Conservation (phyloP, 2,888 invertebrate genomes). For the Coenonympha arcania region DNA sequence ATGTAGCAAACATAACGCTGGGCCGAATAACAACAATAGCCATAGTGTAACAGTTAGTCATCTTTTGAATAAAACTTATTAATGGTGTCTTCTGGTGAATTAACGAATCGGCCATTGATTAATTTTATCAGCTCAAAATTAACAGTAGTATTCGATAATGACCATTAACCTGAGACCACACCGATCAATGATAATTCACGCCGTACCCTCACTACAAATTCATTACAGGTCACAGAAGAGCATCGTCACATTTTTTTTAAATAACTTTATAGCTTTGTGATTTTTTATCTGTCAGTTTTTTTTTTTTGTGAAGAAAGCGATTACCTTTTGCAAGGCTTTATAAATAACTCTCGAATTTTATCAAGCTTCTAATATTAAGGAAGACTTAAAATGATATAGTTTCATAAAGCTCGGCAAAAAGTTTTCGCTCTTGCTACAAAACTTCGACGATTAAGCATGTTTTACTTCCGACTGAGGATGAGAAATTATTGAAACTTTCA, state of each 20-base stretch:
- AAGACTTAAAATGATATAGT: not conserved
- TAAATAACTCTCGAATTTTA: not conserved
- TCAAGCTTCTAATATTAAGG: not conserved
- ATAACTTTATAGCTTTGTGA: conserved; percentile 9
- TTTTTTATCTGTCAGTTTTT: too few species aligned
- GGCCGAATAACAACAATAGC: conserved; percentile 57
- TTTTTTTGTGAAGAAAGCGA: not conserved
- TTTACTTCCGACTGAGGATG: conserved; percentile 35
- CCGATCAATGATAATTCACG: conserved; percentile 40
- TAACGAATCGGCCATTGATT: conserved; percentile 57
- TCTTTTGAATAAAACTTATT: conserved; percentile 42
- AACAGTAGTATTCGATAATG: conserved; percentile 66
- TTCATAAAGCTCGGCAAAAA: not conserved
- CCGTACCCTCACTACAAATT: conserved; percentile 54
- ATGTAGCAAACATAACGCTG: conserved; percentile 41
- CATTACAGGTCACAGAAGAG: conserved; percentile 61
- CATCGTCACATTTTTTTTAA: conserved; percentile 39
- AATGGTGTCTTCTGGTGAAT: conserved; percentile 65
- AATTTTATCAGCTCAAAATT: conserved; percentile 60
- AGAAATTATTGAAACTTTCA: conserved; percentile 42
- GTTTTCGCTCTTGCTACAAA: conserved; percentile 3
- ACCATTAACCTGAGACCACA: conserved; percentile 73
- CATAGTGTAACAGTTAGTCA: conserved; percentile 41
- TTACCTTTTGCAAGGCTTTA: not conserved
- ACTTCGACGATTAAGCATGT: conserved; percentile 26